Evolutionary conservation across 2,113 vertebrate species (phyloP), one percentile per base, ranked within the genome.

Genomic region (Psittacus erithacus): DNA sequence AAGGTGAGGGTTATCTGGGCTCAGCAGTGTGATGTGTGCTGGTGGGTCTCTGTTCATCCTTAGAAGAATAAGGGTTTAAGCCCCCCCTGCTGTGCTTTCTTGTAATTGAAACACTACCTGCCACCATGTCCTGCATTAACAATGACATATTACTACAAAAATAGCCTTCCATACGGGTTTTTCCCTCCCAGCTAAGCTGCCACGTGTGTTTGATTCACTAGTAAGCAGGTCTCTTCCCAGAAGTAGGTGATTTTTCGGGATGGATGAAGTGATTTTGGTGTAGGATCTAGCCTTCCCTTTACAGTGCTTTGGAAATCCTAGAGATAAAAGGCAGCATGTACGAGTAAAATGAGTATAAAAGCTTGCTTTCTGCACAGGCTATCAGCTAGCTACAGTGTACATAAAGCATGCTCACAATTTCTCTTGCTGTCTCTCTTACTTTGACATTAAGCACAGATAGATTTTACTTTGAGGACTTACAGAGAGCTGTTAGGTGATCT

Each of bases 371-470:
- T 82, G 47, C 69, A 3, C 14, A 43, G 50, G 13, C 50, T 92
- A 9, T 90, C 84, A 68, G 53, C 39, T 69, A 43, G 62, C 29
- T 60, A 4, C 76, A 68, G 52, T 4, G 5, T 59, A 33, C 2
- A 0, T 60, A 68, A 81, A 75, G 27, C 86, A 77, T 0, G 4
- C 50, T 88, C 46, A 43, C 1, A 2, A 33, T 82, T 94, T 78
- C 65, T 96, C 52, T 88, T 57, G 67, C 84, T 67, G 69, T 78
- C 60, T 93, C n/a, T 7, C 60, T 94, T 57, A 68, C 69, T 86
- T 92, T 96, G 90, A 96, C 83, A 73, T 92, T 91, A 93, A 94
- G 82, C 88, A 94, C 64, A 94, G 57, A 92, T 93, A 94, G 88
- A 73, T 62, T 57, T 46, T 88, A 77, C 69, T 94, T 94, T 83